Evolutionary conservation across 2,888 invertebrate species (phyloP), one percentile per base, ranked within the genome.

Genomic region (Bellardia pandia): DNA sequence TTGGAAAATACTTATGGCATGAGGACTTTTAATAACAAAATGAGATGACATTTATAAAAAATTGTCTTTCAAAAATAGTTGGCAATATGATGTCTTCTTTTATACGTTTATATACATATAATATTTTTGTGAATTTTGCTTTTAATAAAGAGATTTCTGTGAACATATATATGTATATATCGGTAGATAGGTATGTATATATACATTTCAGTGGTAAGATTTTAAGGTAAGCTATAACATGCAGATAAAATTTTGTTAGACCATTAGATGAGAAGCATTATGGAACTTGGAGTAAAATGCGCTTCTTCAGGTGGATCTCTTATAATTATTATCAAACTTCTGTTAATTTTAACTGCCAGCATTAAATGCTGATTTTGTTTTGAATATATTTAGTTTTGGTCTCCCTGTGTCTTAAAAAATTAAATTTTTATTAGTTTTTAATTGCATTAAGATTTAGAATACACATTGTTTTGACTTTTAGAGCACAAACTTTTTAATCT

Each of bases 1-100:
- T 56, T 66, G 51, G 8, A 74, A 71, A 60, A n/a, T n/a, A 51
- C n/a, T 42, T 23, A 62, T 64, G 53, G 75, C 16, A 69, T 62
- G 79, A 76, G 79, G 6, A 64, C 69, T 88, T 88, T 84, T 88
- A 88, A 86, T 88, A 88, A 85, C 76, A 86, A 86, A 85, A 88
- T 88, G 79, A 86, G 86, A 86, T 84, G 87, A 81, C 81, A 87
- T 87, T 87, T 81, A 58, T 53, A 69, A 75, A 82, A 78, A 56
- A 74, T 69, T 68, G 56, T 66, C 56, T 86, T 58, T 71, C 69
- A 85, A 80, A 83, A 62, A 79, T 71, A 77, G 56, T 87, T 87
- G 86, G 79, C 86, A 86, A 71, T 64, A 79, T 75, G 56, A 64
- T 76, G 83, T 66, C 75, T 71, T 71, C 23, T 69, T 76, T 75